These are phyloP conservation scores for Octopus bimaculoides DNA, from an alignment of 1,140 invertebrate species.

Conservation along the genomic window DNA sequence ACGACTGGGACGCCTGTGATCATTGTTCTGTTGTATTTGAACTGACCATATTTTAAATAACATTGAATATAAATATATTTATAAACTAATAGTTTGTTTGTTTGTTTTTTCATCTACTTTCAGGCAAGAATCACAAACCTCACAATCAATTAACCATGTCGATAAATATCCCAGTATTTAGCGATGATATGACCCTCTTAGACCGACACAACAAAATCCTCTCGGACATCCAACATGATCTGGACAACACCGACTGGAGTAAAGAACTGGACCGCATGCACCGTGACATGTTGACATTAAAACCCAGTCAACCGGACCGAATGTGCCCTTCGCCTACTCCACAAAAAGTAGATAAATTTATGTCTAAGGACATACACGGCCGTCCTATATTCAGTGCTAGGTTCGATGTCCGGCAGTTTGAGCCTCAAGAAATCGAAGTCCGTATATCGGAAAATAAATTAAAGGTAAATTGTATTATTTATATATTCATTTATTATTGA, in stretches of 20 bases:
- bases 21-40: too few species aligned
- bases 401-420: neutral
- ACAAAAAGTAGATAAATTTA: neutral
- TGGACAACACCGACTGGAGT: neutral
- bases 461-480: neutral
- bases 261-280: neutral
- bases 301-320: neutral
- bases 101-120: too few species aligned
- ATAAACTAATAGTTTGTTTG: too few species aligned
- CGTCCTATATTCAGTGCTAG: neutral
- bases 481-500: too few species aligned
- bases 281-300: neutral
- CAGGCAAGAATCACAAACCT: too few species aligned
- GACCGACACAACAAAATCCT: slow-evolving; percentile 7
- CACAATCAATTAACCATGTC: neutral
- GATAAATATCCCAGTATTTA: neutral
- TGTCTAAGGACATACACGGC: neutral
- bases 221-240: neutral
- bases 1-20: too few species aligned
- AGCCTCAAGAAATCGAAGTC: neutral
- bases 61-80: too few species aligned
- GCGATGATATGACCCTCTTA: neutral
- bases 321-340: neutral
- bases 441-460: neutral
- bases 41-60: too few species aligned